These are phyloP conservation scores for Mormyrops boulengeri DNA, from an alignment of 2,797 vertebrate genomes.

Conservation along the genomic window DNA sequence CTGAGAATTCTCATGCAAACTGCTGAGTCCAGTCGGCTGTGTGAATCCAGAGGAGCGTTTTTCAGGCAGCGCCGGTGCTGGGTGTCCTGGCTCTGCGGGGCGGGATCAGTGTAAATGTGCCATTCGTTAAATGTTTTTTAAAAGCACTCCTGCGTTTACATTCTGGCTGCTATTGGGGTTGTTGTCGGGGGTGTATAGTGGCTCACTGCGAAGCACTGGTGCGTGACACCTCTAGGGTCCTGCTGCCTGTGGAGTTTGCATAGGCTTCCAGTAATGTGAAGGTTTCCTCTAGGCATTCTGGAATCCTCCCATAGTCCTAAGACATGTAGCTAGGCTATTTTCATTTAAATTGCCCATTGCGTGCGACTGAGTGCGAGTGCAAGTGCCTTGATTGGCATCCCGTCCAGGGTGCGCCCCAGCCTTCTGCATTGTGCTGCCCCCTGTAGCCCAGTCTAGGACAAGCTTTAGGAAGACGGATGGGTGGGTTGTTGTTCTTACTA, in stretches of 20 bases:
- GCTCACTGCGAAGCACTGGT: not conserved
- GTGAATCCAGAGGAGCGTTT: not conserved
- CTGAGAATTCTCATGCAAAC: not conserved
- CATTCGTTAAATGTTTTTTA: not conserved
- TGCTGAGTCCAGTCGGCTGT: not conserved
- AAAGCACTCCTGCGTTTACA: not conserved
- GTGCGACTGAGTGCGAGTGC: not conserved
- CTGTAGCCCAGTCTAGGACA: not conserved
- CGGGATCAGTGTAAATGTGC: not conserved
- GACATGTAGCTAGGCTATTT: not conserved
- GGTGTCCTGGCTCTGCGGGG: not conserved
- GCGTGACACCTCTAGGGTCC: not conserved
- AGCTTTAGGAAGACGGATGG: not conserved
- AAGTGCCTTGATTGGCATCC: not conserved
- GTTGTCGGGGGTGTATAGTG: not conserved
- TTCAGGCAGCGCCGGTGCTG: not conserved
- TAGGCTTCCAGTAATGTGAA: not conserved
- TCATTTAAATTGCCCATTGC: not conserved
- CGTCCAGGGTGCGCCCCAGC: not conserved
- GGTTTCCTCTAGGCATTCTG: not conserved
- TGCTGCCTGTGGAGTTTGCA: not conserved
- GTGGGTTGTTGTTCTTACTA: not conserved
- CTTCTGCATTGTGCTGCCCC: not conserved
- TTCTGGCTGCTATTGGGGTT: not conserved
- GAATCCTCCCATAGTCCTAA: not conserved